These are phyloP conservation scores for Sigmodon hispidus DNA, from an alignment of 2,113 vertebrate species.

Conservation along the genomic window DNA sequence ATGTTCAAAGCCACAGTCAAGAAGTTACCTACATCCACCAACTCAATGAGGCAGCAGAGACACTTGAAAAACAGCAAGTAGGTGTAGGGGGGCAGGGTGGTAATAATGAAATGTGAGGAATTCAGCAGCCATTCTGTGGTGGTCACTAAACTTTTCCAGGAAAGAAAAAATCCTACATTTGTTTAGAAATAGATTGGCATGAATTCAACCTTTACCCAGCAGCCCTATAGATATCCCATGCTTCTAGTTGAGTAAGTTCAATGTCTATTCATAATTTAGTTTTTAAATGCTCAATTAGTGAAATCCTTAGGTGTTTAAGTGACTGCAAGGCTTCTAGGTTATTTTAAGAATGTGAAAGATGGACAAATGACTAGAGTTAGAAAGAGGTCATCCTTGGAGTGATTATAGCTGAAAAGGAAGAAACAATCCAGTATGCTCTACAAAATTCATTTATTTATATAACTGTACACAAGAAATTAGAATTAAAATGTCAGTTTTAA, in stretches of 20 bases:
- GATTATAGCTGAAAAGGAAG: neutral
- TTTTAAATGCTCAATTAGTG: conserved; percentile 67
- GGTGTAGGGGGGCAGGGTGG: fast-evolving
- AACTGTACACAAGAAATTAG: neutral
- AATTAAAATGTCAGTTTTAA: conserved; percentile 49
- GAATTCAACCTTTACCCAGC: neutral
- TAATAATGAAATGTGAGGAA: neutral
- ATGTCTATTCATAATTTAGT: conserved; percentile 54
- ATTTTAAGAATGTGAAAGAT: conserved; percentile 60
- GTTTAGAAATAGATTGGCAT: conserved; percentile 23
- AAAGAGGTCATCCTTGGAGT: neutral
- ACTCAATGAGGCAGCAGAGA: too few species aligned
- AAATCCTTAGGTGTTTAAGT: conserved; percentile 62
- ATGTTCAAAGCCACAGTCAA: neutral
- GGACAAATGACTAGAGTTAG: conserved; percentile 30
- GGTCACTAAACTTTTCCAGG: neutral
- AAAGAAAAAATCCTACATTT: neutral
- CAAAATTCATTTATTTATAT: neutral
- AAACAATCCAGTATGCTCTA: neutral
- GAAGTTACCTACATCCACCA: neutral
- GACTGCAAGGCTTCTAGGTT: conserved; percentile 30
- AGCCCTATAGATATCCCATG: conserved; percentile 55
- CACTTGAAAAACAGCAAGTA: neutral
- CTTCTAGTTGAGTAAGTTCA: conserved; percentile 66
- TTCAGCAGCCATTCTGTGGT: neutral